Percentiles rank a stretch among this genome's conserved stretches.
phyloP scores from a whole-genome alignment of 1,140 invertebrate genomes.

The Zaprionus davidi region DNA sequence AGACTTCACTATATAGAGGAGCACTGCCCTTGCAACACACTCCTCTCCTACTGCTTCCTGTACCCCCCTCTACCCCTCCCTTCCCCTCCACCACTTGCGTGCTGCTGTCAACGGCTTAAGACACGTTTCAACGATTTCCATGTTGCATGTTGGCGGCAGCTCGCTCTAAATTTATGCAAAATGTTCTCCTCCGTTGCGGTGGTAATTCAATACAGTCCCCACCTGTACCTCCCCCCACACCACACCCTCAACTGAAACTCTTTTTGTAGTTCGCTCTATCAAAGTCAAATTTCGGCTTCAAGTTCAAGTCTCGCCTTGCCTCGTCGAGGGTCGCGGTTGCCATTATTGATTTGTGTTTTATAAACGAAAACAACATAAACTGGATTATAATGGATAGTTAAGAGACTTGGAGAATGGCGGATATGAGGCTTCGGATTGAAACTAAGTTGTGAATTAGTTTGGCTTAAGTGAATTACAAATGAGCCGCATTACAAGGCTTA shows the following conservation, averaged over 20 bases:
- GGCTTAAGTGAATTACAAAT: constrained; percentile 10
- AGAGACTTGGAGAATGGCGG: neutral
- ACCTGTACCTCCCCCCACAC: neutral
- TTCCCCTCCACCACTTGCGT: neutral
- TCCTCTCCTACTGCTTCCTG: neutral
- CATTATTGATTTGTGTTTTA: constrained; percentile 37
- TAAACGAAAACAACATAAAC: constrained; percentile 33
- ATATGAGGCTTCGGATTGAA: neutral
- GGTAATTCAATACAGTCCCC: constrained; percentile 50
- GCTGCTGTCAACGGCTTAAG: constrained; percentile 58
- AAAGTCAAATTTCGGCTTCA: constrained; percentile 36
- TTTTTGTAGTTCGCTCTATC: constrained; percentile 25
- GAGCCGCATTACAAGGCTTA: constrained; percentile 25
- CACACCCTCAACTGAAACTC: neutral
- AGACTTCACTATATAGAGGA: neutral
- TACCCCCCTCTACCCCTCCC: neutral
- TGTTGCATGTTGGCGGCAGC: constrained; percentile 61
- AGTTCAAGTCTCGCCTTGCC: constrained; percentile 48
- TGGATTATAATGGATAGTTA: constrained; percentile 33
- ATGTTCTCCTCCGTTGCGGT: constrained; percentile 60
- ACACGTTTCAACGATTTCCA: constrained; percentile 77
- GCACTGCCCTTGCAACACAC: constrained; percentile 22
- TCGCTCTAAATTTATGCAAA: constrained; percentile 77
- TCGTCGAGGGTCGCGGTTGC: constrained; percentile 47
- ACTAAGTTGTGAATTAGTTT: constrained; percentile 12